Base-by-base conservation (phyloP, 2,888 invertebrate species). In the Dorcus hopei region DNA sequence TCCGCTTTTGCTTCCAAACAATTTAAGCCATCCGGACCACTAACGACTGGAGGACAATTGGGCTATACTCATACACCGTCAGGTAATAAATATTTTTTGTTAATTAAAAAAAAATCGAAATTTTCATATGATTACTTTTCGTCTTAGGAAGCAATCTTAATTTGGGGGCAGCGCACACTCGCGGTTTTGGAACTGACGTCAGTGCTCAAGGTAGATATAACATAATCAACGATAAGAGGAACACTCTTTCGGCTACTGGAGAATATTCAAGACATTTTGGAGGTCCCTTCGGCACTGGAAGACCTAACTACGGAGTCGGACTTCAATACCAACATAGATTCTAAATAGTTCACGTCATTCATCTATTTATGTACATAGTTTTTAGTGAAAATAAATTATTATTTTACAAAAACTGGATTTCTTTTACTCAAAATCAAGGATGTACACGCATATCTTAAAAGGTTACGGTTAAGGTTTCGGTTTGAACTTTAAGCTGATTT, bases 51-150 rank as follows among this genome's bases (percentile, higher is more conserved):
- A 23, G 65, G 63, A 9, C 14, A 26, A 16, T 45, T 67, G 9
- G 62, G 65, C 41, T 67, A 67, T 52, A 41, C 41, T 3, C 65
- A 67, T 49, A 64, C 61, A 59, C 65, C 63, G 8, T 59, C 65
- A 49, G 58, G 61, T 62, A 64, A 49, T 23, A 51, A 23, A 6
- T 5, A n/a, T 1, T 3, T 47, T 49, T 19, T 38, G 19, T 48
- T n/a, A 38, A 19, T 49, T 43, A 19, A 42, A 7, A 14, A 19
- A 14, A 42, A 9, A 9, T 42, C 41, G 41, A 11, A 11, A 11
- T 41, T 41, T 41, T n/a, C 38, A 26, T n/a, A 9, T 53, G n/a
- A 1, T 39, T 9, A 16, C 11, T 55, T 16, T 14, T 56, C 19
- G 19, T 38, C 5, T 33, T 38, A 54, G 59, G 41, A 23, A 62